Evolutionary conservation across 2,888 invertebrate genomes (phyloP).

Genomic region (Drosophila merina): DNA sequence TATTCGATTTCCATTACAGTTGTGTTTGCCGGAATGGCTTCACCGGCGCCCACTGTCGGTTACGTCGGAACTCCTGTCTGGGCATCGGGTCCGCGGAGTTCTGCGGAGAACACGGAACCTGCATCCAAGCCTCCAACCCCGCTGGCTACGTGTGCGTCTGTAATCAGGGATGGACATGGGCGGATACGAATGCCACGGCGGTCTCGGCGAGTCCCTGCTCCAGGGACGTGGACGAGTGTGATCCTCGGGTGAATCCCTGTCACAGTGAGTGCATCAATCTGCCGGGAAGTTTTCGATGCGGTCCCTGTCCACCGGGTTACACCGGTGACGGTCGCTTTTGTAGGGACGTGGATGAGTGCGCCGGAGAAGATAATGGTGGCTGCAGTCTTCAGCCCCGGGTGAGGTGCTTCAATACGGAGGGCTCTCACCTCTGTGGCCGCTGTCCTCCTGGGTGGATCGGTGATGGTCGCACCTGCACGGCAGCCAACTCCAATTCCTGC

Average conservation of each 20-base stretch:
- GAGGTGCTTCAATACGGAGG: constrained; percentile 94
- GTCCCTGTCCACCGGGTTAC: constrained; percentile 93
- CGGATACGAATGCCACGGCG: constrained; percentile 81
- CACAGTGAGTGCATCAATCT: constrained; percentile 93
- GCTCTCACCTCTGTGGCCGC: constrained; percentile 92
- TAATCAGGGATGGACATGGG: constrained; percentile 95
- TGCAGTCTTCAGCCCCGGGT: constrained; percentile 93
- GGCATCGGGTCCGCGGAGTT: constrained; percentile 88
- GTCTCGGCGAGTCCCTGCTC: constrained; percentile 89
- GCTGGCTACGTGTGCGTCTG: constrained; percentile 91
- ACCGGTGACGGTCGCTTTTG: constrained; percentile 95
- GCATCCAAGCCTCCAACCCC: constrained; percentile 87
- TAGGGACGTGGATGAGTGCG: constrained; percentile 95
- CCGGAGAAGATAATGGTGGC: constrained; percentile 90
- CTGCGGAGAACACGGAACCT: constrained; percentile 96
- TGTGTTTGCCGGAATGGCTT: constrained; percentile 91
- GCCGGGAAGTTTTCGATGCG: constrained; percentile 95
- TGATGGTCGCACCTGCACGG: constrained; percentile 89
- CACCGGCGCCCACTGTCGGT: constrained; percentile 93
- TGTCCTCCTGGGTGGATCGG: constrained; percentile 96
- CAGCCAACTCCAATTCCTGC: constrained; percentile 72
- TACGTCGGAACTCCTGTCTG: constrained; percentile 89
- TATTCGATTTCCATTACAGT: constrained; percentile 81
- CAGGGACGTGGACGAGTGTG: constrained; percentile 95
- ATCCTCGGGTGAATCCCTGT: constrained; percentile 88